Conservation (phyloP, 2,113 vertebrate genomes). For the Poicephalus meyeri region DNA sequence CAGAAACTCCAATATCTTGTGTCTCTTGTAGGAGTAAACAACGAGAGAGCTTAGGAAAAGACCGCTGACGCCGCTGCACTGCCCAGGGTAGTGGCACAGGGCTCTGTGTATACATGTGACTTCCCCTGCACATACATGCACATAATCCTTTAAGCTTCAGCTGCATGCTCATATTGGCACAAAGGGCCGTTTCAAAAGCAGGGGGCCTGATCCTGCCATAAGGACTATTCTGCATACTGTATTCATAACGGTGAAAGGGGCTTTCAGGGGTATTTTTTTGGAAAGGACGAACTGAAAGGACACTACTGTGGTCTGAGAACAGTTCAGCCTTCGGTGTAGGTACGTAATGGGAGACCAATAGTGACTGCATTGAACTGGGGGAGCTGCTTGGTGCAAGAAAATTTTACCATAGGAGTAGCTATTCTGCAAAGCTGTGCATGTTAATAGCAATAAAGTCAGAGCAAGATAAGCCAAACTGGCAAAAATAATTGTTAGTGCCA, state of each 20-base stretch:
- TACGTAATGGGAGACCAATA: not conserved
- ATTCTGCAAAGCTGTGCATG: not conserved
- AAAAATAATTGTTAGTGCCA: not conserved
- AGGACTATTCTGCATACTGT: not conserved
- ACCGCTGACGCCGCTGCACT: not conserved
- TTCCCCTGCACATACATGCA: not conserved
- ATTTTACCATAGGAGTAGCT: not conserved
- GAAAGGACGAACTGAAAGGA: not conserved
- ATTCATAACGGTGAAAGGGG: accelerated
- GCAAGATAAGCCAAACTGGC: not conserved
- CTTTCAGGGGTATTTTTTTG: not conserved
- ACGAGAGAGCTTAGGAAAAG: not conserved
- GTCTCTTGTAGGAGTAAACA: not conserved
- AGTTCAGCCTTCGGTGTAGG: not conserved
- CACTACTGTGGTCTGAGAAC: accelerated
- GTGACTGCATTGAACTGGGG: not conserved
- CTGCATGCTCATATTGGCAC: not conserved
- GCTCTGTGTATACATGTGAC: constrained; percentile 60
- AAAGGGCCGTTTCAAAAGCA: not conserved
- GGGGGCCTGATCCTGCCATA: not conserved
- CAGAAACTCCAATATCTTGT: not conserved
- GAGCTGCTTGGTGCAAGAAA: not conserved
- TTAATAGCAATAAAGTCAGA: accelerated
- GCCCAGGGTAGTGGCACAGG: not conserved
- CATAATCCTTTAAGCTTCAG: constrained; percentile 32